A percentile compares a stretch with the other conserved stretches of the same genome.
Conservation (phyloP, 2,888 invertebrate species). For the Drosophila affinis region DNA sequence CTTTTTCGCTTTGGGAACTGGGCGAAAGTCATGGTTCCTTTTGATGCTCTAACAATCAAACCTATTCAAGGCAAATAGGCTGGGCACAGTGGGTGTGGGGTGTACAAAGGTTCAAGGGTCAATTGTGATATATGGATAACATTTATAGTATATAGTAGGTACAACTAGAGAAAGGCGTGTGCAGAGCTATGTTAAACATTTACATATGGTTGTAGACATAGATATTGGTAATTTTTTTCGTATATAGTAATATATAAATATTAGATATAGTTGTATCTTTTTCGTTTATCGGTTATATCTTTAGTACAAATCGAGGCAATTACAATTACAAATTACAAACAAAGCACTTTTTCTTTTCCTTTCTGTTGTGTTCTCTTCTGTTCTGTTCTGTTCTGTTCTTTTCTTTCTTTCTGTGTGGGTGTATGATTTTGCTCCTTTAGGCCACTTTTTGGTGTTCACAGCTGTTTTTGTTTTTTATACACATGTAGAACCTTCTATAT, state of each 20-base stretch:
- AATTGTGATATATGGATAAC: constrained; percentile 11
- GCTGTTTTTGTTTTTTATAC: constrained; percentile 57
- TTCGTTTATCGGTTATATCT: constrained; percentile 64
- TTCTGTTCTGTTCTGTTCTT: constrained; percentile 22
- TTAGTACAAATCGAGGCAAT: constrained; percentile 75
- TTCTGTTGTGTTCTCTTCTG: constrained; percentile 24
- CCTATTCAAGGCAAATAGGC: constrained; percentile 43
- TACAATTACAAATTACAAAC: constrained; percentile 36
- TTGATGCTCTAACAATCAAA: constrained; percentile 35
- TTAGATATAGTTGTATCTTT: constrained; percentile 29
- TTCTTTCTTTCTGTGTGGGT: constrained; percentile 15
- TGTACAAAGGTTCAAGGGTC: background rate
- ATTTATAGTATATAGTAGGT: constrained; percentile 32
- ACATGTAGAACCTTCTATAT: constrained; percentile 41
- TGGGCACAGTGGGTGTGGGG: background rate
- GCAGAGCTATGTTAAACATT: constrained; percentile 11
- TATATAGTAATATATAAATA: constrained; percentile 24
- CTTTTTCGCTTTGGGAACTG: background rate
- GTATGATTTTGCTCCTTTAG: constrained; percentile 49
- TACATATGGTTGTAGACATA: constrained; percentile 17
- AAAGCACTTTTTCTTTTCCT: constrained; percentile 38
- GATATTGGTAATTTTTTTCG: constrained; percentile 17
- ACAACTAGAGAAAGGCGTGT: constrained; percentile 33
- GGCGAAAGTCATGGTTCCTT: background rate
- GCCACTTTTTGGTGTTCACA: constrained; percentile 80